Percentiles rank a stretch among this genome's conserved stretches.
phyloP scores from a whole-genome alignment of 2,797 vertebrate species.

The Bucorvus abyssinicus region DNA sequence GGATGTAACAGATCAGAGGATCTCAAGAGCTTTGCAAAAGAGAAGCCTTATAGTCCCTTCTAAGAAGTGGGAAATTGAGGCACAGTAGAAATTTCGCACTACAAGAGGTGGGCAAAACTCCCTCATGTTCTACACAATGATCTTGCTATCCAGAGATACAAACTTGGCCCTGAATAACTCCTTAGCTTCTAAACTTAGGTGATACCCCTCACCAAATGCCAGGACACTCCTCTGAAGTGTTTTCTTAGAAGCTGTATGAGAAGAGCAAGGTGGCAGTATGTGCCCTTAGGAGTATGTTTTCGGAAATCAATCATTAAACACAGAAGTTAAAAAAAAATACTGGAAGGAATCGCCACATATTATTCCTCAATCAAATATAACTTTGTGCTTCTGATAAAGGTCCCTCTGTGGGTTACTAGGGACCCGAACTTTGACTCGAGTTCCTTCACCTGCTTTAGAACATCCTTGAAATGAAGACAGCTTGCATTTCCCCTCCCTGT shows the following conservation, averaged over 20 bases:
- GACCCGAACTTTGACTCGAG: not conserved
- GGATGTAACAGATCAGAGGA: not conserved
- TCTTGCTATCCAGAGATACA: not conserved
- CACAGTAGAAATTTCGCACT: not conserved
- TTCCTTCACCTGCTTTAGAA: not conserved
- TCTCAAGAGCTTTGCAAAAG: not conserved
- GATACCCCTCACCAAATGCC: not conserved
- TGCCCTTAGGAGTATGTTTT: not conserved
- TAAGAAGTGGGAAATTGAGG: not conserved
- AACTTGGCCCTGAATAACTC: not conserved
- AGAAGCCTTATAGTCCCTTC: not conserved
- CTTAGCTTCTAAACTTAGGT: not conserved
- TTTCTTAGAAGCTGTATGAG: not conserved
- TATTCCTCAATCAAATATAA: not conserved
- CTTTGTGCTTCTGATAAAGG: not conserved
- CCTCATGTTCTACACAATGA: not conserved
- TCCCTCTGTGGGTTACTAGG: not conserved
- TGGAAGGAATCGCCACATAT: not conserved
- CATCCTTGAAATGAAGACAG: not conserved
- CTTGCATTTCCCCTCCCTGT: not conserved
- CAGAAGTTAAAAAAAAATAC: not conserved
- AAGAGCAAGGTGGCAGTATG: not conserved
- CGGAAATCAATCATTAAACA: not conserved
- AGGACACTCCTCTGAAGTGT: not conserved
- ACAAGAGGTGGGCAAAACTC: not conserved